phyloP scores from a whole-genome alignment of 30 jellyfish, hydroid and myxozoan genomes.

The Hydractinia symbiolongicarpus region DNA sequence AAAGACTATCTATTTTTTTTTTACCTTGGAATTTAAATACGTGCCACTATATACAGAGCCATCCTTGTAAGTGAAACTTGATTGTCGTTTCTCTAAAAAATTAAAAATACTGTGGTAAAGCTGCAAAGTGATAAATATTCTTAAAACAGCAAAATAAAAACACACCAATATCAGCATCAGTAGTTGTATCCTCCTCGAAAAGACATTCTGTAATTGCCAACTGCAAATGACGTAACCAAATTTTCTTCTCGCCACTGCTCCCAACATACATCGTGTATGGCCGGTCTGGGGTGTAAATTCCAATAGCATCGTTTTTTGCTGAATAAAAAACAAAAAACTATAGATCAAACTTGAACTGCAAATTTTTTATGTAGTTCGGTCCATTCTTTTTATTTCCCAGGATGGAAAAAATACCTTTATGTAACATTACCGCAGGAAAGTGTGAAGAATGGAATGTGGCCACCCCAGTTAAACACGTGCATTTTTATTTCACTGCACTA shows the following conservation, averaged over 20 bases:
- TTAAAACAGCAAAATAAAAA: background rate
- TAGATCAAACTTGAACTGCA: no score
- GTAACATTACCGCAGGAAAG: no score
- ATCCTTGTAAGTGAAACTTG: slow-evolving; percentile 62
- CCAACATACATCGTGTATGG: slow-evolving; percentile 90
- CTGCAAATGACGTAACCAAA: slow-evolving; percentile 59
- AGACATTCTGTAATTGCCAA: slow-evolving; percentile 51
- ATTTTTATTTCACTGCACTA: no score
- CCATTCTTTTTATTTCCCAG: no score
- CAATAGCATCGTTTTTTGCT: slow-evolving; percentile 92
- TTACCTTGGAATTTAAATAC: slow-evolving; percentile 64
- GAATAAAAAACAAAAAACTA: background rate
- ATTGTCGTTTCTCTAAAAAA: slow-evolving; percentile 48
- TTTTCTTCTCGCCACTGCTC: slow-evolving; percentile 55
- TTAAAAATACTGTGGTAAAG: background rate
- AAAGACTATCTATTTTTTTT: background rate
- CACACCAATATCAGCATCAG: slow-evolving; percentile 36
- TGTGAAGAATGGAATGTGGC: no score
- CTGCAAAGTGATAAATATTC: background rate
- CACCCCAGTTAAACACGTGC: no score
- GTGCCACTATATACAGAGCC: slow-evolving; percentile 81
- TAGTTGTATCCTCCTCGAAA: slow-evolving; percentile 41
- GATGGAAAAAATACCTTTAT: no score
- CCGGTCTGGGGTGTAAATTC: slow-evolving; percentile 84
- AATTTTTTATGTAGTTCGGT: no score